Conservation (phyloP, 2,797 vertebrate genomes). For the Oreochromis mossambicus region DNA sequence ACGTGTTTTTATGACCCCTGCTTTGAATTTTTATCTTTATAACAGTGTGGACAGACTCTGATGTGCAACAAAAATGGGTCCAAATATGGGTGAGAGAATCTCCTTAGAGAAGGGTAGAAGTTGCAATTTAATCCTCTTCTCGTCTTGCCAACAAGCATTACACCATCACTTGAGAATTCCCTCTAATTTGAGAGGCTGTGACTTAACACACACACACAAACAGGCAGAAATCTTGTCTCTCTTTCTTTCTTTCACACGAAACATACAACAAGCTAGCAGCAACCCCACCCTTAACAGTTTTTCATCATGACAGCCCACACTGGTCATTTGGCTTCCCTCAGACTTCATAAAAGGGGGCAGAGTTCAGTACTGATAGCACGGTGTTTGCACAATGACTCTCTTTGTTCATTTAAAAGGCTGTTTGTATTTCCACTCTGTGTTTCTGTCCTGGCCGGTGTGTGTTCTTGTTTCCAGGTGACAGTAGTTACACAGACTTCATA, state of each 20-base stretch:
- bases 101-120: neutral
- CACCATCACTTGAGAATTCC: constrained; percentile 47
- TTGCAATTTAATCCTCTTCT: constrained; percentile 16
- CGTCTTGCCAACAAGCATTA: constrained; percentile 46
- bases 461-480: constrained; percentile 57
- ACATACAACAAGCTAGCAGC: neutral
- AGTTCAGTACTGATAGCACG: constrained; percentile 26
- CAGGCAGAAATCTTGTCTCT: neutral
- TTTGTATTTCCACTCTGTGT: constrained; percentile 46
- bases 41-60: neutral
- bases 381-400: constrained; percentile 35
- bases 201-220: neutral
- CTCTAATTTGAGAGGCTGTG: neutral
- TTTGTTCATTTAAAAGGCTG: constrained; percentile 51
- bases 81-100: constrained; percentile 39
- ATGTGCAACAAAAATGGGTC: constrained; percentile 19
- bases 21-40: constrained; percentile 8
- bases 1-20: neutral
- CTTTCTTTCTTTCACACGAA: neutral
- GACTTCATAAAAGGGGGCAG: neutral
- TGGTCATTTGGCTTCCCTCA: neutral
- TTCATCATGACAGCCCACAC: neutral
- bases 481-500: constrained; percentile 6
- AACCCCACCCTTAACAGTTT: neutral
- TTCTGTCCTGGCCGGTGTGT: constrained; percentile 9